Evolutionary conservation across 2,888 invertebrate species (phyloP), one percentile per base, ranked within the genome.

Genomic region (Allacma fusca): DNA sequence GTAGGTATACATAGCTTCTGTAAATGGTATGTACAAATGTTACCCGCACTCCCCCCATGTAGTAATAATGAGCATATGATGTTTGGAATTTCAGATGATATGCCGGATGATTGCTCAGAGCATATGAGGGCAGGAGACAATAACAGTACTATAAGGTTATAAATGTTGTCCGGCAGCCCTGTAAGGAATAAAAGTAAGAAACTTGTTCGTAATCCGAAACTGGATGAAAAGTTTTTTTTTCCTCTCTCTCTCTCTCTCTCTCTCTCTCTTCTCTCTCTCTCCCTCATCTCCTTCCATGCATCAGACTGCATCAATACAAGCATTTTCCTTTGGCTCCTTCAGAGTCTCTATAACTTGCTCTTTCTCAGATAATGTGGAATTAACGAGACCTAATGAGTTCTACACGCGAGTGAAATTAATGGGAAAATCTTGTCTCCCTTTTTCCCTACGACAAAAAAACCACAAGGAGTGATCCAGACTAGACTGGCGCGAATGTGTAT

Each of bases 331-430:
- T 68, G 68, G 43, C 68, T 68, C 68, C 68, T 68, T 68, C 68
- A 68, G 68, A 68, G 23, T 21, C 68, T 21, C 68, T 50, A 50
- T 50, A 50, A 29, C 67, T 67, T 26, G 13, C 64, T 73, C 64
- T 73, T 23, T 73, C 73, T 64, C 64, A 67, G 76, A 76, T 83
- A 82, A 83, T 83, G 82, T 82, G 81, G 82, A 83, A 81, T 83
- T 83, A 83, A 83, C 81, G 81, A 83, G 80, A 82, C 80, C 81
- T 83, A 83, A 83, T 83, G 83, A 83, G 81, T 83, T 81, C 80
- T 81, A 83, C 83, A 82, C 83, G 83, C 81, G 81, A 83, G 80
- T 83, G 81, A 83, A 83, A 83, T 83, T 83, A 83, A 83, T 83
- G 83, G 83, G 82, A 82, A 83, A 83, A 83, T 80, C 83, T 82